Percentiles rank a stretch among this genome's conserved stretches.
Evolutionary conservation across 1,140 invertebrate species (phyloP).

Genomic region (Drosophila takahashii): DNA sequence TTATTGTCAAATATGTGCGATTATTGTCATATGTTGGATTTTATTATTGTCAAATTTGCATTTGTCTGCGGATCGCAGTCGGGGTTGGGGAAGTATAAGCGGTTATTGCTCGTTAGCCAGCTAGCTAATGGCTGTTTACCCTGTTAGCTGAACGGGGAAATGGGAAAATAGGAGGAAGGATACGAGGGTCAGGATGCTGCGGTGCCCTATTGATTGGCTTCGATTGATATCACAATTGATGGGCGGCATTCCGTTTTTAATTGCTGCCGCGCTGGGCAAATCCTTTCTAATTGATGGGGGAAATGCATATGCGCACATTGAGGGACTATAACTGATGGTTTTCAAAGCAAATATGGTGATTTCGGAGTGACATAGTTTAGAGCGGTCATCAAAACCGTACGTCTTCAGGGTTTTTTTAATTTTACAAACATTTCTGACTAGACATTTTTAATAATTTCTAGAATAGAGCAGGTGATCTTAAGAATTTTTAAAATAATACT

Average conservation of each 20-base stretch:
- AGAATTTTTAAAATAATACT: too few relatives aligned
- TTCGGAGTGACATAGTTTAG: not conserved
- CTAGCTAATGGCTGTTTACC: constrained; percentile 63
- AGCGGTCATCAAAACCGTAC: not conserved
- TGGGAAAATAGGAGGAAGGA: not conserved
- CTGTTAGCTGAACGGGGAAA: constrained; percentile 5
- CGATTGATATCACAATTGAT: constrained; percentile 67
- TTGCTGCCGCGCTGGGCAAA: constrained; percentile 43
- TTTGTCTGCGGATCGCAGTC: constrained; percentile 33
- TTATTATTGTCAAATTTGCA: constrained; percentile 81
- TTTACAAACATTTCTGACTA: too few relatives aligned
- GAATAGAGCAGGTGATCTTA: too few relatives aligned
- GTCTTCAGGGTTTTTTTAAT: not conserved
- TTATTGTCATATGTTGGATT: constrained; percentile 82
- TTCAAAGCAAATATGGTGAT: not conserved
- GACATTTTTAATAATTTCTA: too few relatives aligned
- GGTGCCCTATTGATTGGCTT: constrained; percentile 47
- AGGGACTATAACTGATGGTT: not conserved
- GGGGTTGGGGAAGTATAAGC: constrained; percentile 24
- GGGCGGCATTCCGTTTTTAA: constrained; percentile 53
- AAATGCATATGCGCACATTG: constrained; percentile 3
- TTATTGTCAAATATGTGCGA: constrained; percentile 81
- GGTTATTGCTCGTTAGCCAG: constrained; percentile 68
- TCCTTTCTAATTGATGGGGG: constrained; percentile 28
- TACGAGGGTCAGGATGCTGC: constrained; percentile 20